A percentile compares a stretch with the other conserved stretches of the same genome.
Evolutionary conservation across 2,113 vertebrate genomes (phyloP).

Genomic region (Tragulus kanchil): DNA sequence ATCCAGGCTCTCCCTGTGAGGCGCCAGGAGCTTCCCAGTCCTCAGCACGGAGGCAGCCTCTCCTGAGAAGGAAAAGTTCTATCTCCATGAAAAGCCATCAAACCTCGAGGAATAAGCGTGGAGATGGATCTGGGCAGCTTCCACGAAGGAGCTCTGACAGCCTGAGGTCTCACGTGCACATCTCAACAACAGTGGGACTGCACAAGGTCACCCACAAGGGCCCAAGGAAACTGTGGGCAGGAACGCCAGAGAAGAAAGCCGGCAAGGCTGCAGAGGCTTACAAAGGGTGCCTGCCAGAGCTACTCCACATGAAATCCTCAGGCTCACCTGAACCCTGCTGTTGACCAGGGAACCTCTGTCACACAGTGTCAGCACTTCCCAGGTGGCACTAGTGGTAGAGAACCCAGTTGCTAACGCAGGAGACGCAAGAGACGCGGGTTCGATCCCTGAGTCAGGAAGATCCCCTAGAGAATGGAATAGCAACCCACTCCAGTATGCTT

Average conservation of each 20-base stretch:
- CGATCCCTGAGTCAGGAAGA: not conserved
- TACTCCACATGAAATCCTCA: not conserved
- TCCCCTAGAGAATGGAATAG: not conserved
- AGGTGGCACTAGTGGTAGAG: not conserved
- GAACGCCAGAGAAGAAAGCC: not conserved
- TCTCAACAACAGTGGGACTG: not conserved
- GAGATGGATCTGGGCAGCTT: not conserved
- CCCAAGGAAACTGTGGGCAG: not conserved
- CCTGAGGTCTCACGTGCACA: not conserved
- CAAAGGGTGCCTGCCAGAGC: not conserved
- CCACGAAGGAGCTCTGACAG: not conserved
- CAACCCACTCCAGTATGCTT: not conserved
- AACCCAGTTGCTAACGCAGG: not conserved
- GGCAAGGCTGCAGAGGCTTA: not conserved
- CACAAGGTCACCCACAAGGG: not conserved
- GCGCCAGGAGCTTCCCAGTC: not conserved
- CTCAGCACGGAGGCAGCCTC: not conserved
- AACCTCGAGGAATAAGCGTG: not conserved
- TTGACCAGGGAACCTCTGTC: not conserved
- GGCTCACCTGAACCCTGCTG: not conserved
- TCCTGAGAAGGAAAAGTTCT: not conserved
- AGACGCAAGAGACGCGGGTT: not conserved
- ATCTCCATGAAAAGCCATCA: not conserved
- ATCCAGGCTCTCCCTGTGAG: not conserved
- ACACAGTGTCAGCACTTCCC: not conserved